Evolutionary conservation across 2,888 invertebrate genomes (phyloP).

Genomic region (Euzophera pinguis): DNA sequence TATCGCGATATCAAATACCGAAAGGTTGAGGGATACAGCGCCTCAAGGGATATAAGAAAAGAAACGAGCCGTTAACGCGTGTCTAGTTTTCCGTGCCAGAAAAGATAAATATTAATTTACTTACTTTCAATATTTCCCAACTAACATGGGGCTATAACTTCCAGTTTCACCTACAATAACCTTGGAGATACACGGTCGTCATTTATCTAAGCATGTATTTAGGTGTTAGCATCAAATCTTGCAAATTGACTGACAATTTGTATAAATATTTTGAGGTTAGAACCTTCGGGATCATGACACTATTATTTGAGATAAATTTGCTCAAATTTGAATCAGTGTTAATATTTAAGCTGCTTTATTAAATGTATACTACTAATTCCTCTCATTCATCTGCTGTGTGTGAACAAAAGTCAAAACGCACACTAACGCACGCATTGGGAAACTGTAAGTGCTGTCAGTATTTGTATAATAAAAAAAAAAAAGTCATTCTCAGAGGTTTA

Average conservation of each 20-base stretch:
- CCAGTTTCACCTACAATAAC: slow-evolving; percentile 8
- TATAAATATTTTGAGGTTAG: not conserved
- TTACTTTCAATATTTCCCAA: not conserved
- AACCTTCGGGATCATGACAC: not conserved
- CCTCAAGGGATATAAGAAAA: not conserved
- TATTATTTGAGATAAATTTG: no score
- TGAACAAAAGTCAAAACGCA: no score
- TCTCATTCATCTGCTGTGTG: no score
- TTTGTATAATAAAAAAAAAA: no score
- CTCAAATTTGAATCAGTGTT: no score
- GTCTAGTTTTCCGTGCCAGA: not conserved
- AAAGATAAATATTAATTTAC: not conserved
- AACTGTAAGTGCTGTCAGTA: no score
- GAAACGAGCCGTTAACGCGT: not conserved
- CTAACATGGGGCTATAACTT: slow-evolving; percentile 8
- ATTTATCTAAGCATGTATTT: slow-evolving; percentile 10
- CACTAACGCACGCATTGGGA: no score
- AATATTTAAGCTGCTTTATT: no score
- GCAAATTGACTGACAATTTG: slow-evolving; percentile 11
- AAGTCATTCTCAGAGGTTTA: no score
- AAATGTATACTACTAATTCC: no score
- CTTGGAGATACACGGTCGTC: slow-evolving; percentile 1
- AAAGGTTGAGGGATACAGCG: no score
- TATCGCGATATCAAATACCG: no score
- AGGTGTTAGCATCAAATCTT: slow-evolving; percentile 11